Conservation (phyloP, 2,113 vertebrate species). For the Cyphomyrus plagiostoma region DNA sequence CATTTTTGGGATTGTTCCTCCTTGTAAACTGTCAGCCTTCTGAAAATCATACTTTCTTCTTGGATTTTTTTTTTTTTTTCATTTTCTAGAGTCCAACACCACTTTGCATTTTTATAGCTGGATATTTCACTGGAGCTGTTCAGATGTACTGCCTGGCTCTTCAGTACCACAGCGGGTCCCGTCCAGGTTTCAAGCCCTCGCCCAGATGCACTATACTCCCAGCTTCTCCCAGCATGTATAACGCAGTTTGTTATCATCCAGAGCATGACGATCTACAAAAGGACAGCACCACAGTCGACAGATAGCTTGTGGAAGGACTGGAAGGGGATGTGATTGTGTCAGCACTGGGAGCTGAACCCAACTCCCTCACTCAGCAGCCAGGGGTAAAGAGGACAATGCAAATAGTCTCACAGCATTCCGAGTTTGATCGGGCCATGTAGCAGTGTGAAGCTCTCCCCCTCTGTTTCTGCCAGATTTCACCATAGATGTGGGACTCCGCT, state of each 20-base stretch:
- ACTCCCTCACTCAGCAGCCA: not conserved
- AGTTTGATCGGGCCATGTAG: not conserved
- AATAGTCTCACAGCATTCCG: not conserved
- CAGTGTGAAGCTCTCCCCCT: not conserved
- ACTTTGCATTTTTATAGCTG: not conserved
- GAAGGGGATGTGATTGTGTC: not conserved
- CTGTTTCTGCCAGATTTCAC: not conserved
- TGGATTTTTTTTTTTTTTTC: not conserved
- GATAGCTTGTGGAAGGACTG: not conserved
- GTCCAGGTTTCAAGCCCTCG: not conserved
- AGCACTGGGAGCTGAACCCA: not conserved
- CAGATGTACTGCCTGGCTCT: not conserved
- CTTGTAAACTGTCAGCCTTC: not conserved
- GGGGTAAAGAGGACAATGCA: slow-evolving; percentile 4
- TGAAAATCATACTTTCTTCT: not conserved
- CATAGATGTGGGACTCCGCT: not conserved
- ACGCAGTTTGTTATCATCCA: not conserved
- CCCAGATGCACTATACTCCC: not conserved
- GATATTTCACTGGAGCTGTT: not conserved
- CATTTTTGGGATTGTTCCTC: not conserved
- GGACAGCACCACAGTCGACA: slow-evolving; percentile 15
- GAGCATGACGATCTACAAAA: slow-evolving; percentile 14
- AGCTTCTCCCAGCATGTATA: not conserved
- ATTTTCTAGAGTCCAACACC: not conserved
- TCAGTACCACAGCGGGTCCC: not conserved